Percentiles rank a stretch among this genome's conserved stretches.
phyloP scores from a whole-genome alignment of 2,797 vertebrate species.

The Micromesistius poutassou region DNA sequence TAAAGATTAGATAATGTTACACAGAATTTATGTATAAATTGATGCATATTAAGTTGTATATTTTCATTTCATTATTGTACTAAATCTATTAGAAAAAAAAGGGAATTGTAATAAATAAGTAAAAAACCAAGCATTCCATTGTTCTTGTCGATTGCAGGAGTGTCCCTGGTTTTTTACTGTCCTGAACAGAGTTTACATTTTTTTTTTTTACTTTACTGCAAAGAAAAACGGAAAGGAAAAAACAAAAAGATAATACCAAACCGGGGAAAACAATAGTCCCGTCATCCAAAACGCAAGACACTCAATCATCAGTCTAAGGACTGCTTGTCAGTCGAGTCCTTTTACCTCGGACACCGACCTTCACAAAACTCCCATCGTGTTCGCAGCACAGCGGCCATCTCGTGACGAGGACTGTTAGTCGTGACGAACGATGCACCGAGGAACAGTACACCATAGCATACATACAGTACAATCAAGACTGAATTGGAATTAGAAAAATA shows the following conservation, averaged over 20 bases:
- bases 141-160: slow-evolving; percentile 60
- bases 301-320: slow-evolving; percentile 45
- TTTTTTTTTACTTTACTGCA: slow-evolving; percentile 54
- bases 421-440: slow-evolving; percentile 63
- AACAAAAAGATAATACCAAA: slow-evolving; percentile 47
- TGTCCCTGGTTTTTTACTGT: slow-evolving; percentile 61
- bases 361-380: slow-evolving; percentile 46
- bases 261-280: slow-evolving; percentile 46
- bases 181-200: slow-evolving; percentile 43
- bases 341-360: slow-evolving; percentile 41
- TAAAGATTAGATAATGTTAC: slow-evolving; percentile 68
- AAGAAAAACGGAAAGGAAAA: slow-evolving; percentile 19
- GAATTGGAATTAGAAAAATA: slow-evolving; percentile 82
- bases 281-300: slow-evolving; percentile 52
- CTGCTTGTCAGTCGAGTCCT: slow-evolving; percentile 51
- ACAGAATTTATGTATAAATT: slow-evolving; percentile 63
- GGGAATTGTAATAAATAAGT: slow-evolving; percentile 71
- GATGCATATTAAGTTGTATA: slow-evolving; percentile 71
- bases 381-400: slow-evolving; percentile 56
- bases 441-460: slow-evolving; percentile 73
- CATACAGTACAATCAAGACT: slow-evolving; percentile 78
- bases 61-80: slow-evolving; percentile 55
- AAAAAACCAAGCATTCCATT: slow-evolving; percentile 69
- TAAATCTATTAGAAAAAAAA: slow-evolving; percentile 58
- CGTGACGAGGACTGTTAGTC: slow-evolving; percentile 57